Evolutionary conservation across 1,140 invertebrate species (phyloP).

Genomic region (Pseudomyrmex flavicornis): DNA sequence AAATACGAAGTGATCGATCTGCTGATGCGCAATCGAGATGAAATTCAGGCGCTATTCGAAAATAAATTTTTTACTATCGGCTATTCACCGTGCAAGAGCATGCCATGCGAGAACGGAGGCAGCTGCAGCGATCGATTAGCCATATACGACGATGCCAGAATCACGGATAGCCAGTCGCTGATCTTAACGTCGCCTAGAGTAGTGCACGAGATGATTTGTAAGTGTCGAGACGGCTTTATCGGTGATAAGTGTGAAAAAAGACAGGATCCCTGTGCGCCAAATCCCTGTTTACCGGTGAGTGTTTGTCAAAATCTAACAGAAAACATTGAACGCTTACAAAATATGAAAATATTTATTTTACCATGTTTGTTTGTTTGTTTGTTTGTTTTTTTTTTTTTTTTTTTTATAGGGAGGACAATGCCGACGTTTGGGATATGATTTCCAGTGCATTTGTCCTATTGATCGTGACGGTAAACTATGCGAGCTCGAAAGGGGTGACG

Average conservation of each 20-base stretch:
- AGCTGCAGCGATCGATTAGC: conserved; percentile 90
- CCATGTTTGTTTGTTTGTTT: not conserved
- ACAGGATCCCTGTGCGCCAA: conserved; percentile 96
- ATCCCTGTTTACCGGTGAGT: conserved; percentile 90
- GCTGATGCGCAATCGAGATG: conserved; percentile 87
- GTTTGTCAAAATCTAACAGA: not conserved
- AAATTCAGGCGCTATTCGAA: conserved; percentile 88
- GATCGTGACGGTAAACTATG: conserved; percentile 93
- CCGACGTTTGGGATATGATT: conserved; percentile 92
- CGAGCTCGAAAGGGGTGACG: conserved; percentile 92
- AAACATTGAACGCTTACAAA: too few relatives aligned
- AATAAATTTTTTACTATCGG: conserved; percentile 87
- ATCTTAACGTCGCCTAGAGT: conserved; percentile 93
- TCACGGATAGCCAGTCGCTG: conserved; percentile 91
- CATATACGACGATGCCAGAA: conserved; percentile 89
- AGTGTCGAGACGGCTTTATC: conserved; percentile 92
- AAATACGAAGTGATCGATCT: conserved; percentile 88
- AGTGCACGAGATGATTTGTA: conserved; percentile 91
- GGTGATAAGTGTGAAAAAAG: conserved; percentile 92
- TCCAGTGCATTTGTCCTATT: conserved; percentile 92
- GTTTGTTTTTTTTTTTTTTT: not conserved
- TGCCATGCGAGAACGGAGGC: conserved; percentile 91
- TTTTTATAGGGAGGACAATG: conserved; percentile 90
- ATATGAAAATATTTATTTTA: too few relatives aligned
- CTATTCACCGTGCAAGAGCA: conserved; percentile 90